phyloP scores from a whole-genome alignment of 2,113 vertebrate genomes.

The Gopherus flavomarginatus region DNA sequence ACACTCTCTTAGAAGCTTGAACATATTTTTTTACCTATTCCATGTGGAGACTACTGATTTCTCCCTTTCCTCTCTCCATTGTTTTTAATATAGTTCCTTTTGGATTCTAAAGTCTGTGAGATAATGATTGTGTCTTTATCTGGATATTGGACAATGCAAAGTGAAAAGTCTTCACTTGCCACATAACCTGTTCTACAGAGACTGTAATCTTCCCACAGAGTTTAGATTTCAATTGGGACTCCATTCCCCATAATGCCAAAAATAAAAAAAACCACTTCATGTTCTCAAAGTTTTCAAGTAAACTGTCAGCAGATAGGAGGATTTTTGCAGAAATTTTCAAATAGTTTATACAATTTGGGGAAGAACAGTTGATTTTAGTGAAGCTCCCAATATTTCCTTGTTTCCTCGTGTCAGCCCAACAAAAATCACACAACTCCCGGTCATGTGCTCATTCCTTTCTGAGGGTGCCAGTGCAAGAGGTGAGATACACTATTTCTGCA shows the following conservation, averaged over 20 bases:
- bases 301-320: fast-evolving
- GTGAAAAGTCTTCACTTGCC: neutral
- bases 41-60: neutral
- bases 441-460: neutral
- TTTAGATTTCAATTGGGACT: fast-evolving
- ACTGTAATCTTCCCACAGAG: fast-evolving
- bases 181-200: neutral
- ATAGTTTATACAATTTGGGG: neutral
- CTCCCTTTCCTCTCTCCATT: neutral
- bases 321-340: neutral
- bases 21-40: neutral
- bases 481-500: slow-evolving; percentile 41
- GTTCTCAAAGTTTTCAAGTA: neutral
- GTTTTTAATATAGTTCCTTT: neutral
- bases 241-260: neutral
- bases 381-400: neutral
- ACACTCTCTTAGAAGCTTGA: neutral
- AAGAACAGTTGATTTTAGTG: neutral
- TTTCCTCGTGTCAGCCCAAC: neutral
- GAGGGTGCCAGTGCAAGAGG: slow-evolving; percentile 7
- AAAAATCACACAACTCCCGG: neutral
- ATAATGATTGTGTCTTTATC: neutral
- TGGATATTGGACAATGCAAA: neutral
- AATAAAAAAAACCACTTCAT: neutral
- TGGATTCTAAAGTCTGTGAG: neutral